Evolutionary conservation across 2,113 vertebrate genomes (phyloP).

Genomic region (Hippolais icterina): DNA sequence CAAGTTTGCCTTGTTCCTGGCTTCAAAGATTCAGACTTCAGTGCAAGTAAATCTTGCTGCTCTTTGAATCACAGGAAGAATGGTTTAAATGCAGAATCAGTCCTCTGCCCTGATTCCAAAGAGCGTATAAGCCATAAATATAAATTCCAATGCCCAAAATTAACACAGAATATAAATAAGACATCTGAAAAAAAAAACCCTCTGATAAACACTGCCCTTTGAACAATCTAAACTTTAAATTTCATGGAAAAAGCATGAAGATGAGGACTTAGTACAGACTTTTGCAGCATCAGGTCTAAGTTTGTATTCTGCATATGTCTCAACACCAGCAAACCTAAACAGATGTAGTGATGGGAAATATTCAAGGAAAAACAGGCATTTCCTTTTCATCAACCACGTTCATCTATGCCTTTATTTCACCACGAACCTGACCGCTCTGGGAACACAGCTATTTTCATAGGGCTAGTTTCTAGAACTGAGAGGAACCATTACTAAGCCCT

Average conservation of each 20-base stretch:
- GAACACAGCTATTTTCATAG: background rate
- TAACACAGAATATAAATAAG: background rate
- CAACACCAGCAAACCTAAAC: background rate
- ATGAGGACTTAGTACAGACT: background rate
- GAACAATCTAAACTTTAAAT: background rate
- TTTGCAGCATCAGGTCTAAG: background rate
- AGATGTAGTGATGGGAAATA: background rate
- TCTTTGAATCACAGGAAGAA: background rate
- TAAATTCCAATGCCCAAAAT: background rate
- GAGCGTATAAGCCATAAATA: background rate
- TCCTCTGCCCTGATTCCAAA: background rate
- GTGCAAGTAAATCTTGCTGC: background rate
- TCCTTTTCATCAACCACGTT: background rate
- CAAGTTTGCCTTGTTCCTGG: background rate
- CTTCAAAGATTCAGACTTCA: background rate
- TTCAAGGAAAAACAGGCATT: background rate
- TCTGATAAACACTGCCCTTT: background rate
- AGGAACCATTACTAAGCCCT: background rate
- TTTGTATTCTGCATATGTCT: background rate
- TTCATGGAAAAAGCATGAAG: background rate
- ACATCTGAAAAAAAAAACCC: background rate
- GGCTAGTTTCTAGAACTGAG: background rate
- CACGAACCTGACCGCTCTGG: background rate
- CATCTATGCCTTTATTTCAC: background rate
- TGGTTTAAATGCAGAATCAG: background rate